Evolutionary conservation across 2,113 vertebrate genomes (phyloP).

Genomic region (Orientallactaga bullata): DNA sequence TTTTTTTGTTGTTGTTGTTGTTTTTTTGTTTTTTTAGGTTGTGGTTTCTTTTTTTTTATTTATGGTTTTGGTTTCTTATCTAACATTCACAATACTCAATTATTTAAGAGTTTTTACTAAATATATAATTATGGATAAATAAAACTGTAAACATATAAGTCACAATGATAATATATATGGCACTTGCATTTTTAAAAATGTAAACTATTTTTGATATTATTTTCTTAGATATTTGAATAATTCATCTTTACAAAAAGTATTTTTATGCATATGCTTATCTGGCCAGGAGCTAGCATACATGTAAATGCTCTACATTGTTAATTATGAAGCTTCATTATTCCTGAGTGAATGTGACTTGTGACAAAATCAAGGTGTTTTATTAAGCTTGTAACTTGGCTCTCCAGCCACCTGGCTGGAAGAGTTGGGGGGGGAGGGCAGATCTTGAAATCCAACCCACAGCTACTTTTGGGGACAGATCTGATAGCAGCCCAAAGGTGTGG

Average conservation of each 20-base stretch:
- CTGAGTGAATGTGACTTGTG: constrained; percentile 38
- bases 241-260: constrained; percentile 12
- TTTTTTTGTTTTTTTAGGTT: too few relatives aligned
- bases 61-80: background rate
- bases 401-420: too few relatives aligned
- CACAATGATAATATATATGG: background rate
- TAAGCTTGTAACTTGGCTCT: too few relatives aligned
- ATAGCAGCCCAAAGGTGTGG: too few relatives aligned
- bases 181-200: background rate
- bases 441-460: too few relatives aligned
- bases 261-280: constrained; percentile 36
- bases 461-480: too few relatives aligned
- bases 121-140: background rate
- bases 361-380: too few relatives aligned
- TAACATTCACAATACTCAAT: background rate
- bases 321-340: constrained; percentile 46
- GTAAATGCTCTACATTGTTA: constrained; percentile 49
- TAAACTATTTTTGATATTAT: constrained; percentile 13
- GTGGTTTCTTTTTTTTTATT: too few relatives aligned
- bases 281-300: background rate
- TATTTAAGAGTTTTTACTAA: constrained; percentile 30
- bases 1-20: too few relatives aligned
- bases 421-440: too few relatives aligned
- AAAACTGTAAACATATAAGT: background rate
- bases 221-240: background rate